These are phyloP conservation scores for Nicator chloris DNA, from an alignment of 2,113 vertebrate genomes.

Conservation along the genomic window DNA sequence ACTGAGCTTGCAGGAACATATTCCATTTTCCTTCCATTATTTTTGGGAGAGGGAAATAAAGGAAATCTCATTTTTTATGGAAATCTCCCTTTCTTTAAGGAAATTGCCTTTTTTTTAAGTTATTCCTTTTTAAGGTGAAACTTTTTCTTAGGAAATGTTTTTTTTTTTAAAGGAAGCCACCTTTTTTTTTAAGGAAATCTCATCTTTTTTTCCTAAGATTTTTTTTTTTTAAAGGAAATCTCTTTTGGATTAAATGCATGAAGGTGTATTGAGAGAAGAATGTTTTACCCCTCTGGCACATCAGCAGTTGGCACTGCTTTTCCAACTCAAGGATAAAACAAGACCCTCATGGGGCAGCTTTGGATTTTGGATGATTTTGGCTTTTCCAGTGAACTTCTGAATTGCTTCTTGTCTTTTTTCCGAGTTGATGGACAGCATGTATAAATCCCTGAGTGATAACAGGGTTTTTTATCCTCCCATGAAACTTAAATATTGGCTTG, in stretches of 20 bases:
- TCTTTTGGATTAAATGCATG: neutral
- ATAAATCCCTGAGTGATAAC: accelerated
- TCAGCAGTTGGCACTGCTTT: neutral
- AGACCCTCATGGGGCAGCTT: neutral
- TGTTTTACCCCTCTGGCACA: neutral
- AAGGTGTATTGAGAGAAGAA: neutral
- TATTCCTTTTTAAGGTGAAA: neutral
- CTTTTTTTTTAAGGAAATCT: neutral
- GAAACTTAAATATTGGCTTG: neutral
- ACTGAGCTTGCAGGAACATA: neutral
- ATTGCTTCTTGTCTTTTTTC: neutral
- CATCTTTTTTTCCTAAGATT: neutral
- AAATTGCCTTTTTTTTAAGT: neutral
- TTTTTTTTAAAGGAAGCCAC: neutral
- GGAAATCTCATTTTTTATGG: neutral
- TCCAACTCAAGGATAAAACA: neutral
- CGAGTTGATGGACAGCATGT: neutral
- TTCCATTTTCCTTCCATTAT: neutral
- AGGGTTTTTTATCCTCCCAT: neutral
- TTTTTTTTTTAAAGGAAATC: neutral
- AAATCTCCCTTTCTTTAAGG: neutral
- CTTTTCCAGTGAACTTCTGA: neutral
- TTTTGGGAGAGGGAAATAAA: neutral
- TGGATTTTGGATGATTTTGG: neutral
- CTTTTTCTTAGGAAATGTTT: neutral